Conservation (phyloP, 2,113 vertebrate species). For the Brachyhypopomus gauderio region DNA sequence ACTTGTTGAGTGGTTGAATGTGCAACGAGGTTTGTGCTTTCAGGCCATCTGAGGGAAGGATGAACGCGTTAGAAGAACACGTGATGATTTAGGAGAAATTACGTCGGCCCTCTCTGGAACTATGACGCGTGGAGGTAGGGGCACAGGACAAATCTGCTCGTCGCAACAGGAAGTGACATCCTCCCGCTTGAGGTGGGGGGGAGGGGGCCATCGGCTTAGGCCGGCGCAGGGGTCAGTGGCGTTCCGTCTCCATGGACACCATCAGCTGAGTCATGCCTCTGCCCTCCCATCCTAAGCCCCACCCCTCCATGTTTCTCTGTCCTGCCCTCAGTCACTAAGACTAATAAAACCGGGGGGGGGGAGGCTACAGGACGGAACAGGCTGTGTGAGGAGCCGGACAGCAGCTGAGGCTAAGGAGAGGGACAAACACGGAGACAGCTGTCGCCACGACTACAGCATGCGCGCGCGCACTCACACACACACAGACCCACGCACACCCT, state of each 20-base stretch:
- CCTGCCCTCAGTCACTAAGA: constrained; percentile 61
- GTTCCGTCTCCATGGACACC: constrained; percentile 51
- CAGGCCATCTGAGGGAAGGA: neutral
- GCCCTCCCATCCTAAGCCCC: constrained; percentile 55
- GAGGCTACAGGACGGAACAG: constrained; percentile 81
- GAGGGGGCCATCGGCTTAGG: constrained; percentile 12
- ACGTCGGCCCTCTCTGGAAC: neutral
- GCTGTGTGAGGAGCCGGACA: constrained; percentile 88
- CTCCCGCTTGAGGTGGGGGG: constrained; percentile 4
- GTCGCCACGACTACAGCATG: constrained; percentile 78
- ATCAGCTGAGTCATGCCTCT: constrained; percentile 74
- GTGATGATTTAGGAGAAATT: constrained; percentile 6
- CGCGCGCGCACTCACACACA: constrained; percentile 8
- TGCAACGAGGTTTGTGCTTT: constrained; percentile 24
- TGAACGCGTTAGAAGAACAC: neutral
- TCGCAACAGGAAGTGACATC: neutral
- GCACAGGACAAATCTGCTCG: neutral
- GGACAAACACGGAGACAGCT: constrained; percentile 81
- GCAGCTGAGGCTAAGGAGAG: constrained; percentile 87
- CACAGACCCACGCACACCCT: constrained; percentile 10
- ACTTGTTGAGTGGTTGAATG: constrained; percentile 33
- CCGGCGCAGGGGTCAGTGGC: constrained; percentile 14
- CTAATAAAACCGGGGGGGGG: constrained; percentile 80
- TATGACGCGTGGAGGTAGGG: neutral
- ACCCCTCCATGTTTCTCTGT: constrained; percentile 7